A percentile compares a stretch with the other conserved stretches of the same genome.
Evolutionary conservation across 2,888 invertebrate genomes (phyloP).

Genomic region (Synanthedon vespiformis): DNA sequence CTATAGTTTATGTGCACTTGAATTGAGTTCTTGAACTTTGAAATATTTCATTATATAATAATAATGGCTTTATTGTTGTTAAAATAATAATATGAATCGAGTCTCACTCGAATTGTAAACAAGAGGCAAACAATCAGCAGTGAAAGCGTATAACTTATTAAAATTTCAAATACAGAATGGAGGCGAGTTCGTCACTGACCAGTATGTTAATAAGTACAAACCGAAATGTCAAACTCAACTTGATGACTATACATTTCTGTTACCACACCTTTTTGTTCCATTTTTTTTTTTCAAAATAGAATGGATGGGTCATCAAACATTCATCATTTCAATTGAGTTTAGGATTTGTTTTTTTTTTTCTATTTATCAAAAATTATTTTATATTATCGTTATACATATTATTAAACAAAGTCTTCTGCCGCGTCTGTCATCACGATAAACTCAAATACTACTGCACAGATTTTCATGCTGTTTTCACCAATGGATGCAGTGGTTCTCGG

Average conservation of each 20-base stretch:
- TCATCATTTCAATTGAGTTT: slow-evolving; percentile 1
- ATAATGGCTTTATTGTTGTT: too few relatives aligned
- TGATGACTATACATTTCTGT: slow-evolving; percentile 58
- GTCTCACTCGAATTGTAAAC: not conserved
- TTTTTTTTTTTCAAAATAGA: slow-evolving; percentile 24
- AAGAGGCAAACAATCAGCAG: slow-evolving; percentile 13
- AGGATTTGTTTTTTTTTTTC: not conserved
- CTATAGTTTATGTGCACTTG: too few relatives aligned
- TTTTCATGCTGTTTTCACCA: too few relatives aligned
- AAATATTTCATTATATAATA: too few relatives aligned
- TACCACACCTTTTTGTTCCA: slow-evolving; percentile 45
- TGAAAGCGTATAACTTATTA: slow-evolving; percentile 32
- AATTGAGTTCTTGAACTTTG: too few relatives aligned
- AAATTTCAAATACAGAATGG: slow-evolving; percentile 42
- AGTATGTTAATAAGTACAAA: slow-evolving; percentile 54
- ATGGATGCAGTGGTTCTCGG: too few relatives aligned
- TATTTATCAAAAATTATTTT: too few relatives aligned
- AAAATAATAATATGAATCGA: not conserved
- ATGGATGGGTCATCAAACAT: slow-evolving; percentile 46
- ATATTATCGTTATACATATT: too few relatives aligned
- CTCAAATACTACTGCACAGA: too few relatives aligned
- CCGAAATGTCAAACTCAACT: slow-evolving; percentile 49
- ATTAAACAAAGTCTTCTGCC: too few relatives aligned
- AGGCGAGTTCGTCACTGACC: slow-evolving; percentile 39
- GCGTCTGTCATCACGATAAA: too few relatives aligned